Evolutionary conservation across 2,113 vertebrate genomes (phyloP).

Genomic region (western clawed frog (Xenopus tropicalis)): DNA sequence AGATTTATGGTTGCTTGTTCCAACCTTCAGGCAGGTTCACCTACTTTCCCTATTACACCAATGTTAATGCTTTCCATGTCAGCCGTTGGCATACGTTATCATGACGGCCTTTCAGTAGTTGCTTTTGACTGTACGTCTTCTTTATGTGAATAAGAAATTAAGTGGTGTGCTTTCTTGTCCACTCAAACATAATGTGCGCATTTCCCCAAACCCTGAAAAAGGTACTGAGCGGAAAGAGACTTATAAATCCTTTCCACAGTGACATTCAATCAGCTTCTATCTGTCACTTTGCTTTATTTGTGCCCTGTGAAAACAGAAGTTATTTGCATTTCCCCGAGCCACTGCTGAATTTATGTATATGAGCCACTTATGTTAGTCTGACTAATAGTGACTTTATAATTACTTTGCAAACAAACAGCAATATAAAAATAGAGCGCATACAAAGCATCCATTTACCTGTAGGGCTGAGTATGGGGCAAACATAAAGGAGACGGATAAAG

Average conservation of each 20-base stretch:
- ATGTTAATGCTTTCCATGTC: too few species aligned
- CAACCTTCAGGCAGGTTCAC: too few species aligned
- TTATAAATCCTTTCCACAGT: slow-evolving; percentile 6
- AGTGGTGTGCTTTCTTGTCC: too few species aligned
- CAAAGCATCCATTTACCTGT: slow-evolving; percentile 19
- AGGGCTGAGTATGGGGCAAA: background rate
- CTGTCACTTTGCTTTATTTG: slow-evolving; percentile 26
- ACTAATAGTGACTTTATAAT: slow-evolving; percentile 32
- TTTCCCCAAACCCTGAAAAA: too few species aligned
- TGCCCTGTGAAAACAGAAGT: background rate
- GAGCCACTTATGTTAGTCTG: slow-evolving; percentile 28
- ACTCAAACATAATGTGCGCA: too few species aligned
- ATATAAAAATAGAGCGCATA: slow-evolving; percentile 13
- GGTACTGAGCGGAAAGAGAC: too few species aligned
- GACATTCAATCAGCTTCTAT: slow-evolving; percentile 13
- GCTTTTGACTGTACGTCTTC: too few species aligned
- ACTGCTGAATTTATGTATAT: slow-evolving; percentile 38
- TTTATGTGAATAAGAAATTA: too few species aligned
- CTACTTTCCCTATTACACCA: too few species aligned
- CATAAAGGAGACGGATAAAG: slow-evolving; percentile 9
- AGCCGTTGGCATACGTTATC: too few species aligned
- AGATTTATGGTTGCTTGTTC: too few species aligned
- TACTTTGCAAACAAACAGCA: slow-evolving; percentile 28
- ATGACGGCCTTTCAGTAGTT: too few species aligned
- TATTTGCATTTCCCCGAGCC: slow-evolving; percentile 27